Base-by-base conservation (phyloP, 2,113 vertebrate genomes). In the Archocentrus centrarchus region DNA sequence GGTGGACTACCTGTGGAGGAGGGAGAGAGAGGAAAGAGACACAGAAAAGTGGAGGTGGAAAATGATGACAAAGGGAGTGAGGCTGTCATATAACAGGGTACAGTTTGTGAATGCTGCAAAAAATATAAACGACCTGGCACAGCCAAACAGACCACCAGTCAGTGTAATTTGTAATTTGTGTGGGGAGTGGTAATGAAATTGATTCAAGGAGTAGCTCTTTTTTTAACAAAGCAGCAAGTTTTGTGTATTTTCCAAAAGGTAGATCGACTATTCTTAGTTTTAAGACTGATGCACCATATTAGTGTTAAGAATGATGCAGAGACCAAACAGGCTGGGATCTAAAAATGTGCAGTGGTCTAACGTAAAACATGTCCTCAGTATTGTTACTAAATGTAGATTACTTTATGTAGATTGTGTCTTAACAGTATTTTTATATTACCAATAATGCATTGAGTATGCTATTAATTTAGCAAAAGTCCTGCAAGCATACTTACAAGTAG, bases 1-100 rank as follows among this genome's bases (percentile, higher is more conserved):
- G 93, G 91, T 92, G 88, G 91, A 89, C 91, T 95, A 96, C 95
- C 95, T 96, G 95, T 96, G 94, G 94, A 93, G 91, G 87, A 90
- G 75, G 66, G 86, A 80, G 75, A 80, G 63, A 82, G 76, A 58
- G 85, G 60, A 63, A 60, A 78, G 53, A 73, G 64, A 27, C 75
- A 55, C 62, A 83, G 88, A 88, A 84, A 87, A 82, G 79, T 73
- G 70, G 76, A 77, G 83, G 59, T 75, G 64, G 87, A 86, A 80
- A 86, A 82, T 59, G 44, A 78, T 55, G 61, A 44, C 68, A 70
- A 64, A 70, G 32, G 37, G 62, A 77, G 60, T 35, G 18, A 79
- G 27, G 44, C 7, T 63, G 75, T 82, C 53, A 18, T 59, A 27
- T 84, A 37, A 64, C 7, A 37, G 64, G 78, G 27, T 66, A 64